phyloP scores from a whole-genome alignment of 2,113 vertebrate species.

The Sinocyclocheilus maitianheensis region DNA sequence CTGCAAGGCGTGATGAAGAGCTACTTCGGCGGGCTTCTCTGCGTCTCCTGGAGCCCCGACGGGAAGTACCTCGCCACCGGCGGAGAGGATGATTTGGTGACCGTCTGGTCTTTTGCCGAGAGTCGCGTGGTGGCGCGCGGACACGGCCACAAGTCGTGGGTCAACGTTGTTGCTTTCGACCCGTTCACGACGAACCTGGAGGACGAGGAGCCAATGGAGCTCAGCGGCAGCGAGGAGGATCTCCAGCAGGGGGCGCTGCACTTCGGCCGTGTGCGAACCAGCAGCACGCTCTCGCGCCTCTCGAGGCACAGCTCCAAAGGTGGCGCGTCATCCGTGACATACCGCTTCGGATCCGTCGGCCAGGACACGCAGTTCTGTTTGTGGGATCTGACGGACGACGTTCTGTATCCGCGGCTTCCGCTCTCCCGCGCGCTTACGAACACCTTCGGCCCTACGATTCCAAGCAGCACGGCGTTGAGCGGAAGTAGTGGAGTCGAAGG shows the following conservation, averaged over 20 bases:
- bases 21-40: conserved; percentile 90
- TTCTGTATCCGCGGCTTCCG: conserved; percentile 80
- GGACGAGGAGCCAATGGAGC: conserved; percentile 76
- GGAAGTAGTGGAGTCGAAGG: conserved; percentile 69
- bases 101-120: conserved; percentile 89
- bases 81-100: conserved; percentile 89
- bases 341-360: conserved; percentile 89
- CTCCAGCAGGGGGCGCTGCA: conserved; percentile 68
- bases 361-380: conserved; percentile 94
- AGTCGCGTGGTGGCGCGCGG: conserved; percentile 88
- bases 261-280: conserved; percentile 77
- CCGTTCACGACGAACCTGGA: conserved; percentile 84
- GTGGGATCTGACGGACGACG: conserved; percentile 89
- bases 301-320: conserved; percentile 79
- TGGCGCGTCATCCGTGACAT: conserved; percentile 75
- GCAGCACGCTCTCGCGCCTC: conserved; percentile 82
- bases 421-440: conserved; percentile 83
- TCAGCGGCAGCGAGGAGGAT: conserved; percentile 79
- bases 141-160: conserved; percentile 93
- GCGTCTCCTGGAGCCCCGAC: conserved; percentile 92
- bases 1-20: conserved; percentile 92
- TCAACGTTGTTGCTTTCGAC: conserved; percentile 90
- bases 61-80: conserved; percentile 90
- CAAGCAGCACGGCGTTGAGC: conserved; percentile 28
- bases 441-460: conserved; percentile 70